Base-by-base conservation (phyloP, 1,140 invertebrate species). In the Hydropsyche tenuis region DNA sequence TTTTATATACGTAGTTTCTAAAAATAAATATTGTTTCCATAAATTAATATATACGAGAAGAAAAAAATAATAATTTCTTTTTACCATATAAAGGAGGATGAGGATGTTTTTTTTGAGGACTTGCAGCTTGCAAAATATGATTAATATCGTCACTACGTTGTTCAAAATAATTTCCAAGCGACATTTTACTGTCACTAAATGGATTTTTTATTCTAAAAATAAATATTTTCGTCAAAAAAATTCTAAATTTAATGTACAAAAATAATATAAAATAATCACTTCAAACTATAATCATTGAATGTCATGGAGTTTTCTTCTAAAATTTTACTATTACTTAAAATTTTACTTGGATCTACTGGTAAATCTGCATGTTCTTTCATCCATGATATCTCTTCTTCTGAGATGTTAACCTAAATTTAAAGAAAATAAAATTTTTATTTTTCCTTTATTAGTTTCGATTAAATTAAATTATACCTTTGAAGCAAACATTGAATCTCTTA, bases 401-500 rank as follows among this genome's bases (percentile, higher is more conserved):
- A 73, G 25, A 77, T 37, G 43, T 77, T 60, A 18, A 77, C 30
- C 76, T 77, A 22, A 42, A 66, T 4, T 37, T 37, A 4, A 37
- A 23, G 16, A 63, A 69, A 74, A 69, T 64, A 37, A 64, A 37
- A 64, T 37, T 7, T n/a, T n/a, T n/a, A n/a, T n/a, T n/a, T n/a
- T n/a, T n/a, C n/a, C n/a, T n/a, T n/a, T n/a, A n/a, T n/a, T n/a
- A n/a, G n/a, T n/a, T n/a, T n/a, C n/a, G n/a, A 23, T 12, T 4
- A 4, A 56, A 22, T 5, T 4, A 56, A 23, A 20, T 16, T 56
- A 25, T 60, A 76, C 75, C 70, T 77, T 74, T n/a, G 30, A 69
- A 14, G 46, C 25, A 63, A 77, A 77, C 60, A 75, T 71, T 14
- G 76, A 77, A 53, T 77, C 76, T 69, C 76, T 60, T 18, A 77